These are phyloP conservation scores for Pampusana beccarii DNA, from an alignment of 2,113 vertebrate genomes.

Conservation along the genomic window DNA sequence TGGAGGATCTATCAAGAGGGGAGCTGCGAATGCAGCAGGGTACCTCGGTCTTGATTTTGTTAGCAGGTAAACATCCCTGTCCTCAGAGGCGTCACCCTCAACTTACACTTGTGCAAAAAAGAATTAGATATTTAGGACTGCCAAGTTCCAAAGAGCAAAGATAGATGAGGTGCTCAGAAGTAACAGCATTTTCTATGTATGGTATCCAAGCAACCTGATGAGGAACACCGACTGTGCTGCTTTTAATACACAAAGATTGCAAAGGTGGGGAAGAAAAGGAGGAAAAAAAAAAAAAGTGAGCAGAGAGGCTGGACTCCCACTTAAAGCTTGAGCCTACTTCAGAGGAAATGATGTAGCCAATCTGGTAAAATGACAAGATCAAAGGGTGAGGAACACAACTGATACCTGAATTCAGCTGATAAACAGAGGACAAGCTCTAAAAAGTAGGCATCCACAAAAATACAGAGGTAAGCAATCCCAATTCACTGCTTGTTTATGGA, in stretches of 20 bases:
- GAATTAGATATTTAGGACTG: not conserved
- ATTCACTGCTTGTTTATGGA: not conserved
- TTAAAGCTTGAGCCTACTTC: not conserved
- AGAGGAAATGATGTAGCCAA: not conserved
- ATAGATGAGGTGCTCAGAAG: not conserved
- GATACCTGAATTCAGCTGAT: not conserved
- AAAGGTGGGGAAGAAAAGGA: not conserved
- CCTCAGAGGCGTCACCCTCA: not conserved
- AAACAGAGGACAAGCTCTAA: not conserved
- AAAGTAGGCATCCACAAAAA: not conserved
- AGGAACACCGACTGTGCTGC: not conserved
- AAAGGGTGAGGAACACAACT: not conserved
- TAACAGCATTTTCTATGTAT: not conserved
- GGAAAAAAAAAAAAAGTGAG: not conserved
- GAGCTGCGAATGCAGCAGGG: not conserved
- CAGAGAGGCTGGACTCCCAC: not conserved
- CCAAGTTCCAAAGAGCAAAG: not conserved
- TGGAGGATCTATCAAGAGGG: not conserved
- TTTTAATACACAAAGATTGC: not conserved
- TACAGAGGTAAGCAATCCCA: not conserved
- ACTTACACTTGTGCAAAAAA: not conserved
- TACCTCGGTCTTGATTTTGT: not conserved
- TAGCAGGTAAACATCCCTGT: not conserved
- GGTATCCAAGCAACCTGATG: not conserved
- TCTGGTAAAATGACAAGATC: rapidly evolving